Evolutionary conservation across 2,888 invertebrate species (phyloP).

Genomic region (Allygus modestus): DNA sequence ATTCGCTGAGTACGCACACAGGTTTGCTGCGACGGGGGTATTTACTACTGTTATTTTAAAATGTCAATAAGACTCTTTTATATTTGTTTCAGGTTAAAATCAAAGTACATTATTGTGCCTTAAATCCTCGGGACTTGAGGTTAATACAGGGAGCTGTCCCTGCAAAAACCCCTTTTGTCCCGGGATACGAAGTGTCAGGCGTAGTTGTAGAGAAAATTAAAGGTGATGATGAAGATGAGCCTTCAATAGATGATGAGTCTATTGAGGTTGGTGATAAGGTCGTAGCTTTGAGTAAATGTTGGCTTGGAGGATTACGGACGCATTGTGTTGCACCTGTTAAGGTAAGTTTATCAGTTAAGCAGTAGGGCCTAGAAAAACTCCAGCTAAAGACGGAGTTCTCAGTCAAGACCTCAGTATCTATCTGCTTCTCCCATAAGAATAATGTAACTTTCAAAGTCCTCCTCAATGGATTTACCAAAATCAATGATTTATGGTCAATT

Average conservation of each 20-base stretch:
- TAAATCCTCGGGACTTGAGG: constrained; percentile 81
- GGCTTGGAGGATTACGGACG: constrained; percentile 80
- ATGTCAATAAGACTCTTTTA: too few species aligned
- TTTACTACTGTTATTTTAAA: too few species aligned
- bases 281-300: constrained; percentile 78
- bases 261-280: constrained; percentile 78
- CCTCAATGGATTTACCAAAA: too few species aligned
- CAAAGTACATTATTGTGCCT: constrained; percentile 80
- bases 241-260: constrained; percentile 73
- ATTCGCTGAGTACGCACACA: too few species aligned
- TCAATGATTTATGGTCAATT: too few species aligned
- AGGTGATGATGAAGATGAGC: constrained; percentile 72
- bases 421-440: too few species aligned
- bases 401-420: background rate
- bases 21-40: too few species aligned
- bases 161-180: constrained; percentile 78
- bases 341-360: constrained; percentile 68
- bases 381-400: background rate
- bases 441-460: background rate
- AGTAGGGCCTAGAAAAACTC: background rate
- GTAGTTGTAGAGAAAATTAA: constrained; percentile 76
- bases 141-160: constrained; percentile 76
- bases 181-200: constrained; percentile 82
- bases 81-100: constrained; percentile 80
- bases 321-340: constrained; percentile 77